Evolutionary conservation across 2,888 invertebrate genomes (phyloP).

Genomic region (Chloroclystis v-ata): DNA sequence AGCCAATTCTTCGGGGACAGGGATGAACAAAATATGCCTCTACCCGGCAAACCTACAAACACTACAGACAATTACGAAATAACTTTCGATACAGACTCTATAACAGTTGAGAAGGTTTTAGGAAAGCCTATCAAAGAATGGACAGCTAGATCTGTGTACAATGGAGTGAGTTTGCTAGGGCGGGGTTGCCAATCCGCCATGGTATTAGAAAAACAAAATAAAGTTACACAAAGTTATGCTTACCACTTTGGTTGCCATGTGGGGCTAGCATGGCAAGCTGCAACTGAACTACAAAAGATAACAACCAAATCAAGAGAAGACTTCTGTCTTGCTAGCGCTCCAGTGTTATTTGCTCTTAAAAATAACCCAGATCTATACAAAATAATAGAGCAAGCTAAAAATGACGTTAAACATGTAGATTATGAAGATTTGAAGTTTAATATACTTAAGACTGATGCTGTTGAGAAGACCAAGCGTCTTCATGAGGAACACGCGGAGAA

Average conservation of each 20-base stretch:
- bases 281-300: constrained; percentile 57
- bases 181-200: constrained; percentile 89
- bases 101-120: constrained; percentile 58
- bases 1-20: constrained; percentile 88
- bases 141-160: constrained; percentile 84
- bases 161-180: constrained; percentile 82
- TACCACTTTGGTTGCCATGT: constrained; percentile 89
- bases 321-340: constrained; percentile 88
- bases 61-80: constrained; percentile 52
- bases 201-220: constrained; percentile 84
- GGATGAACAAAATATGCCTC: constrained; percentile 85
- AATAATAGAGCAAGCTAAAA: constrained; percentile 79
- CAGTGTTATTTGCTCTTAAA: constrained; percentile 89
- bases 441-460: constrained; percentile 66
- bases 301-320: constrained; percentile 81
- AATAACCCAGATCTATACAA: constrained; percentile 84
- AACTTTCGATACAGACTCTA: constrained; percentile 57
- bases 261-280: constrained; percentile 89
- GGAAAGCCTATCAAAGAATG: constrained; percentile 83
- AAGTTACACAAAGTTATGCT: constrained; percentile 83
- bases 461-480: constrained; percentile 61
- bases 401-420: constrained; percentile 82
- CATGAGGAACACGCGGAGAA: constrained; percentile 65
- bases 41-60: constrained; percentile 80
- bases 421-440: constrained; percentile 79